Evolutionary conservation across 2,113 vertebrate species (phyloP).

Genomic region (Lontra canadensis): DNA sequence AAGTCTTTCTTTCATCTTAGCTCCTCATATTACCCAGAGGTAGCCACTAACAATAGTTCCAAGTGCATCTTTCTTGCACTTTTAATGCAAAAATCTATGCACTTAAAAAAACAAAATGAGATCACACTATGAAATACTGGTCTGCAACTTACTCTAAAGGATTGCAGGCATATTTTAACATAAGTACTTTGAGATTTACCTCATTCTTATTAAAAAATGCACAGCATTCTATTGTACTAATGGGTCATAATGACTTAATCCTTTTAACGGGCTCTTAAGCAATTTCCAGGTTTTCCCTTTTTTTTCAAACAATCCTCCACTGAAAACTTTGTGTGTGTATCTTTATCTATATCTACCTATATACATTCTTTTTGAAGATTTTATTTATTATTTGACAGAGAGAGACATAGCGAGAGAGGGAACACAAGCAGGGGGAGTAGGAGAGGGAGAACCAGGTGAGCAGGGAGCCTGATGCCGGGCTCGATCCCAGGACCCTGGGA

Average conservation of each 20-base stretch:
- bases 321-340: neutral
- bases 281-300: neutral
- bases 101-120: conserved; percentile 24
- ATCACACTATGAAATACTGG: neutral
- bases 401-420: too few relatives aligned
- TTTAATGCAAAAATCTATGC: neutral
- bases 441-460: too few relatives aligned
- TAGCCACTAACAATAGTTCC: neutral
- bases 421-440: too few relatives aligned
- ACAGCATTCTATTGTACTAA: neutral
- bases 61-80: neutral
- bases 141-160: neutral
- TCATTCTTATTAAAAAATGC: neutral
- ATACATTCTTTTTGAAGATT: too few relatives aligned
- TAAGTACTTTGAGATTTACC: neutral
- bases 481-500: too few relatives aligned
- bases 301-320: neutral
- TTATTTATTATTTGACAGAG: too few relatives aligned
- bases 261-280: neutral
- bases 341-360: neutral
- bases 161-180: neutral
- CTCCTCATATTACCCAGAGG: neutral
- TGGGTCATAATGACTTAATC: neutral
- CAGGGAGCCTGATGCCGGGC: too few relatives aligned
- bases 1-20: neutral